Percentiles rank a stretch among this genome's conserved stretches.
Evolutionary conservation across 2,797 vertebrate species (phyloP).

Genomic region (Pangasius djambal): DNA sequence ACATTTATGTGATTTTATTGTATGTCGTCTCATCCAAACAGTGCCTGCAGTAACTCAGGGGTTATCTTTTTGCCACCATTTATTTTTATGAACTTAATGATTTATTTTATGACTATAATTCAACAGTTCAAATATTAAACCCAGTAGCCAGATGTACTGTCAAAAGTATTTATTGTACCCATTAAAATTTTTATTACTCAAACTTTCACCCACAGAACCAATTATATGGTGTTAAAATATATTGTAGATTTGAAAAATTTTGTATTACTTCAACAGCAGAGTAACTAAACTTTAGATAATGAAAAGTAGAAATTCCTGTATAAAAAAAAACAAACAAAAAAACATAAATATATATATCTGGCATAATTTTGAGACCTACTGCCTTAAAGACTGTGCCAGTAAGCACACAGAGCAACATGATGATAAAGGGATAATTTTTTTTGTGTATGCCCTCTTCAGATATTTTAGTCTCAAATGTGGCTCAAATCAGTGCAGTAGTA

Average conservation of each 20-base stretch:
- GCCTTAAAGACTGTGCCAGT: not conserved
- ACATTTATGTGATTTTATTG: not conserved
- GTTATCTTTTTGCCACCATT: not conserved
- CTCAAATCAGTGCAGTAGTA: conserved; percentile 32
- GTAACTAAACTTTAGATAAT: not conserved
- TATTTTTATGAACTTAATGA: not conserved
- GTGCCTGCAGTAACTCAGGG: not conserved
- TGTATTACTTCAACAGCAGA: not conserved
- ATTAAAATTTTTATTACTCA: conserved; percentile 21
- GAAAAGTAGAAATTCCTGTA: not conserved
- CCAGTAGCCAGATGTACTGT: not conserved
- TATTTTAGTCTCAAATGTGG: not conserved
- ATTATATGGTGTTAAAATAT: not conserved
- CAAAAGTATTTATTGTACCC: conserved; percentile 7
- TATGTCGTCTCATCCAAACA: not conserved
- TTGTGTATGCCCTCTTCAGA: too few relatives aligned
- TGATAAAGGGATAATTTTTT: not conserved
- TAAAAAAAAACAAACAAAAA: too few relatives aligned
- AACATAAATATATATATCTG: not conserved
- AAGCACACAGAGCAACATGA: not conserved
- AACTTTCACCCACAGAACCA: not conserved
- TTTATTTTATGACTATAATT: conserved; percentile 8
- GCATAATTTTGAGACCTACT: not conserved
- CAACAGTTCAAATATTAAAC: conserved; percentile 4
- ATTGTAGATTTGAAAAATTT: not conserved